Evolutionary conservation across 2,797 vertebrate species (phyloP), one percentile per base, ranked within the genome.

Genomic region (Tympanoctomys barrerae): DNA sequence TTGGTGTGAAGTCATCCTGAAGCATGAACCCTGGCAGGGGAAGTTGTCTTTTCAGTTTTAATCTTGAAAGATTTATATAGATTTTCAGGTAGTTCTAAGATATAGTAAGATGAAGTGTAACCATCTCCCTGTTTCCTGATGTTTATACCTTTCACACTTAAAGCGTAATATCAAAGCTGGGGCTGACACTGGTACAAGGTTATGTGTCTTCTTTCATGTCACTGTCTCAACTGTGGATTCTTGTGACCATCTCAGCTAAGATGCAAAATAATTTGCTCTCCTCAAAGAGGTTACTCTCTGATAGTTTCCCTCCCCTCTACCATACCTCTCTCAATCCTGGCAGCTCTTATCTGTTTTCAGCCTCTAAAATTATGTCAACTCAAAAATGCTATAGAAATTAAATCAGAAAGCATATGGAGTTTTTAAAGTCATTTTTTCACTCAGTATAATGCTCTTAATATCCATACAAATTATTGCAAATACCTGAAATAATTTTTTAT

Each of bases 361-460:
- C 77, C 16, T 92, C 61, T 95, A 1, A 80, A 71, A 80, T 80
- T 93, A 86, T 94, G 42, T 73, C 54, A 68, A 84, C 86, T 96
- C 49, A 82, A 5, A 11, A 68, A 82, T 91, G 42, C 73, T 62
- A 24, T 54, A 39, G 80, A 89, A 91, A 57, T 96, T 88, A 95
- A 89, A 82, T 92, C 24, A n/a, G 24, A 66, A 6, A 64, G 31
- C 59, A n/a, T 85, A 26, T 79, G 36, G 87, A 80, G 16, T 39
- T 93, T 86, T 91, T 86, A 54, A 87, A 66, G 77, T 57, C 61
- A 54, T 13, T 71, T 87, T 92, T 87, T 57, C 18, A 42, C 49
- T 46, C 24, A 79, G 10, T 0, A 9, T 82, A 89, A 68, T 80
- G 33, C 18, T 68, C 54, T 79, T 87, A 80, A 85, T 73, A 79